Conservation (phyloP, 1,140 invertebrate genomes). For the Goniozus legneri region DNA sequence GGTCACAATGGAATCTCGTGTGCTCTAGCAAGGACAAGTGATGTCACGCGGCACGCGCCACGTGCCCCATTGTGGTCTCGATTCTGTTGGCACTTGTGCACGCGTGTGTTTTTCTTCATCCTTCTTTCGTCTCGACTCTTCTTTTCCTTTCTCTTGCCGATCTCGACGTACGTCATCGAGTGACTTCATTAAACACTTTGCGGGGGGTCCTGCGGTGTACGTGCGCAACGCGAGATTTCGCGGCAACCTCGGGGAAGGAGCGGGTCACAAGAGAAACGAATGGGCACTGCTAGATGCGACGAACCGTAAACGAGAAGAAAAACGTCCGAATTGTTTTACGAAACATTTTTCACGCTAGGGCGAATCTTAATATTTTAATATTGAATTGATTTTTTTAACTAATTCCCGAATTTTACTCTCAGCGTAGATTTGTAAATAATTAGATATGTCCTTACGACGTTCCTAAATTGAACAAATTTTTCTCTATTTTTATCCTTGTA, state of each 20-base stretch:
- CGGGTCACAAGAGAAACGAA: too few relatives aligned
- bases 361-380: too few relatives aligned
- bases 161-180: constrained; percentile 4
- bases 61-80: constrained; percentile 36
- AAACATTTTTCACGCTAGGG: too few relatives aligned
- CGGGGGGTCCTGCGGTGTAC: constrained; percentile 1
- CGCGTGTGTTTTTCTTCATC: constrained; percentile 35
- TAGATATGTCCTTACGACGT: too few relatives aligned
- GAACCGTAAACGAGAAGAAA: too few relatives aligned
- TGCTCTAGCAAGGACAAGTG: constrained; percentile 25
- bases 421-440: too few relatives aligned
- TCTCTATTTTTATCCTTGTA: too few relatives aligned
- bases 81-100: constrained; percentile 46
- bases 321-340: too few relatives aligned
- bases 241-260: background rate
- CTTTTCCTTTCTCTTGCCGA: constrained; percentile 8
- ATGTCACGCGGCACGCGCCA: constrained; percentile 33
- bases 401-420: too few relatives aligned
- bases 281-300: too few relatives aligned
- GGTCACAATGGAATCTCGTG: background rate
- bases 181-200: constrained; percentile 29
- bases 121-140: constrained; percentile 15
- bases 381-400: too few relatives aligned
- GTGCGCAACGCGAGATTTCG: background rate
- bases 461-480: too few relatives aligned